Conservation (phyloP, 2,888 invertebrate species). For the Drosophila multiciliata region DNA sequence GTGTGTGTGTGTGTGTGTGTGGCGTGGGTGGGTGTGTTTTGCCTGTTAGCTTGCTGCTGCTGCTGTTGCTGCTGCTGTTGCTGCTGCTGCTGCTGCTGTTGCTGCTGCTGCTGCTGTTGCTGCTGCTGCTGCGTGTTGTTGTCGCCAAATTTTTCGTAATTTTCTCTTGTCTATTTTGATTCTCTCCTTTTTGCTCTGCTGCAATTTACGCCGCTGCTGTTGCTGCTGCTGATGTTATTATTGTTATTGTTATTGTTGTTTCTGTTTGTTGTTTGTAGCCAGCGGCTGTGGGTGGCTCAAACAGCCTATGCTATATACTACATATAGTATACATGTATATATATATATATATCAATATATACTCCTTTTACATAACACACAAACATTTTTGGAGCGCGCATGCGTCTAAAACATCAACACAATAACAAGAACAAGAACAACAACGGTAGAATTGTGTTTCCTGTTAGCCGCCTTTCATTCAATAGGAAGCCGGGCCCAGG, state of each 20-base stretch:
- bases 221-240: conserved; percentile 16
- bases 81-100: not conserved
- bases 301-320: conserved; percentile 15
- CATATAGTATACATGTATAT: not conserved
- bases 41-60: not conserved
- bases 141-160: conserved; percentile 51
- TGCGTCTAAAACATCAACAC: conserved; percentile 43
- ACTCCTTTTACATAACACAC: conserved; percentile 16
- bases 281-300: conserved; percentile 71
- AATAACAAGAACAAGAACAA: conserved; percentile 11
- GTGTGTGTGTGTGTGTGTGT: not conserved
- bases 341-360: conserved; percentile 17
- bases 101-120: not conserved
- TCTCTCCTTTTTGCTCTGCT: conserved; percentile 18
- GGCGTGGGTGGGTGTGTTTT: not conserved
- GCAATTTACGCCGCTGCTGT: conserved; percentile 58
- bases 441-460: conserved; percentile 43
- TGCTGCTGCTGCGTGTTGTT: conserved; percentile 23
- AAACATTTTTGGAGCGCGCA: conserved; percentile 57
- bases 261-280: conserved; percentile 34
- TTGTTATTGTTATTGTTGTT: not conserved
- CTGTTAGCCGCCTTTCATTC: conserved; percentile 63
- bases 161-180: conserved; percentile 45
- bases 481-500: conserved; percentile 59
- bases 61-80: not conserved